Evolutionary conservation across 2,888 invertebrate species (phyloP).

Genomic region (Eupithecia subfuscata): DNA sequence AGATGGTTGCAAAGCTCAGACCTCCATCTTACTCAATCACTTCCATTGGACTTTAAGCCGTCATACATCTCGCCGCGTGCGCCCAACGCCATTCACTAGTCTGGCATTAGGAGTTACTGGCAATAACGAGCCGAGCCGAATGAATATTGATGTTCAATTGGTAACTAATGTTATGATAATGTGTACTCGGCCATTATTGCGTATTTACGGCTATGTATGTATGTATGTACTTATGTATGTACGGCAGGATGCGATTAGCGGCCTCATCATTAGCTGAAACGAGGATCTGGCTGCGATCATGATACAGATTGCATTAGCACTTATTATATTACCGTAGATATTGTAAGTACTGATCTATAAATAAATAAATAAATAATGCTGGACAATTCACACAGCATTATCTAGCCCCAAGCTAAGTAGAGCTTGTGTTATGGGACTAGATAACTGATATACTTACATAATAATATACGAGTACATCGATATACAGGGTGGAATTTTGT

Average conservation of each 20-base stretch:
- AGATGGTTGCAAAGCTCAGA: neutral
- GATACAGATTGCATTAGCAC: neutral
- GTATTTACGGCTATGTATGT: neutral
- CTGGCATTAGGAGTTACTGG: neutral
- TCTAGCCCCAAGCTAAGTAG: no score
- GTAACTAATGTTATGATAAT: constrained; percentile 6
- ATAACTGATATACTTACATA: no score
- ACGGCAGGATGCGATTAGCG: neutral
- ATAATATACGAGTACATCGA: no score
- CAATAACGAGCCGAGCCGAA: constrained; percentile 1
- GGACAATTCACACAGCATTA: no score
- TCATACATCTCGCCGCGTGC: neutral
- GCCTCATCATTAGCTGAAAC: neutral
- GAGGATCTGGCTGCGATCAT: neutral
- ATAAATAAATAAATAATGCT: no score
- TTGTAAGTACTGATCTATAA: no score
- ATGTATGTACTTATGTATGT: neutral
- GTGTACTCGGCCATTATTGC: neutral
- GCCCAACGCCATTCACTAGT: neutral
- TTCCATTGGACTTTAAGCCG: neutral
- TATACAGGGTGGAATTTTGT: no score
- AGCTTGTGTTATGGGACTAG: no score
- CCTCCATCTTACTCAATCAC: neutral
- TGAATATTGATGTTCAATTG: constrained; percentile 15
- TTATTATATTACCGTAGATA: no score